Conservation (phyloP, 2,888 invertebrate genomes). For the Pseudolycoriella hygida region DNA sequence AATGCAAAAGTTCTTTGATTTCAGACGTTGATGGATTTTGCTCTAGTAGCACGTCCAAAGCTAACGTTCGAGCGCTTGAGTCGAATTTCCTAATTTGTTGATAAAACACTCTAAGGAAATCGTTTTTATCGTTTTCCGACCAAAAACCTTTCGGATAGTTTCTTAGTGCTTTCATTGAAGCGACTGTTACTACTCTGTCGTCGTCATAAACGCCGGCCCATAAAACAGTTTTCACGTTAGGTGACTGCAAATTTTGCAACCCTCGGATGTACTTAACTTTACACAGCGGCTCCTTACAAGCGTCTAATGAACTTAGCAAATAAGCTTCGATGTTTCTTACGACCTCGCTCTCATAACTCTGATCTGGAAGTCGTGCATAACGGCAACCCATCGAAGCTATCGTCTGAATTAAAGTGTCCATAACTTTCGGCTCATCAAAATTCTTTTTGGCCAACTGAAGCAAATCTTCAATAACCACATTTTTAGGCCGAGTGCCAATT, state of each 20-base stretch:
- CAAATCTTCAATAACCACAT: constrained; percentile 29
- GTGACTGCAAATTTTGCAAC: constrained; percentile 48
- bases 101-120: constrained; percentile 38
- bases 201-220: constrained; percentile 35
- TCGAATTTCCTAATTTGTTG: constrained; percentile 41
- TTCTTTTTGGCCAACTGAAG: constrained; percentile 21
- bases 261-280: constrained; percentile 43
- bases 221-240: constrained; percentile 38
- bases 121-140: constrained; percentile 26
- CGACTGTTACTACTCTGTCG: constrained; percentile 36
- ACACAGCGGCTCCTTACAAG: constrained; percentile 26
- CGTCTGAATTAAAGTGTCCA: constrained; percentile 48
- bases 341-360: constrained; percentile 8
- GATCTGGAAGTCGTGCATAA: constrained; percentile 21
- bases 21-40: constrained; percentile 35
- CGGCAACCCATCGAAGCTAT: constrained; percentile 41
- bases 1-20: constrained; percentile 33
- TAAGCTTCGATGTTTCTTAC: constrained; percentile 6
- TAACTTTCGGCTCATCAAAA: constrained; percentile 37
- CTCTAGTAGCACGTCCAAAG: constrained; percentile 49
- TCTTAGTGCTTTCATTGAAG: constrained; percentile 49
- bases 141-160: constrained; percentile 28
- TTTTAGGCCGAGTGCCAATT: constrained; percentile 43
- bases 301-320: constrained; percentile 18
- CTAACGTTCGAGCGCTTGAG: constrained; percentile 49